Evolutionary conservation across 2,113 vertebrate genomes (phyloP).

Genomic region (Pomatorhinus ruficollis): DNA sequence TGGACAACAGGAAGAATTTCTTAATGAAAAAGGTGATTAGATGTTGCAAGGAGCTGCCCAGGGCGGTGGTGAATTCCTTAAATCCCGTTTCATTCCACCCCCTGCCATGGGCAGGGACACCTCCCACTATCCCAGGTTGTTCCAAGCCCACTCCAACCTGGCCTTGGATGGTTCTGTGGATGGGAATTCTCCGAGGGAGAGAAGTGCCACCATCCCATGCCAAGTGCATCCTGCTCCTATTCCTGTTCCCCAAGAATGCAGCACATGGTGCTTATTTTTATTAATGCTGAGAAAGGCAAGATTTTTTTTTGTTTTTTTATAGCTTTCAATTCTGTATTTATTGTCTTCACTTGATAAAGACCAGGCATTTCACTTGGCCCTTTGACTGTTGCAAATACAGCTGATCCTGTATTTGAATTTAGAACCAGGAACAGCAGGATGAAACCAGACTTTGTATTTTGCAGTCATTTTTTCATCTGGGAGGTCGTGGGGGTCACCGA

Average conservation of each 20-base stretch:
- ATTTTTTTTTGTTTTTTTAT: background rate
- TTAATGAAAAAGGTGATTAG: accelerated
- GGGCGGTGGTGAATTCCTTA: background rate
- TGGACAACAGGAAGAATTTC: background rate
- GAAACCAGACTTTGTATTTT: background rate
- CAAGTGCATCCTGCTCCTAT: background rate
- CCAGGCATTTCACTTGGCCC: background rate
- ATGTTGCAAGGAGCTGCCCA: background rate
- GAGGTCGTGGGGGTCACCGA: background rate
- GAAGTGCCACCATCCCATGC: background rate
- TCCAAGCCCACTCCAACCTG: accelerated
- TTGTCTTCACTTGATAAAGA: background rate
- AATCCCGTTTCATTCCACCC: background rate
- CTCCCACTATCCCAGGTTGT: background rate
- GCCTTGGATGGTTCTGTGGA: background rate
- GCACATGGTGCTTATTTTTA: background rate
- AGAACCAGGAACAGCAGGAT: background rate
- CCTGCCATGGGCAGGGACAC: background rate
- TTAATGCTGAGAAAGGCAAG: background rate
- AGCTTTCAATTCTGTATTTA: background rate
- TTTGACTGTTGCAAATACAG: background rate
- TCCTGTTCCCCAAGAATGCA: background rate
- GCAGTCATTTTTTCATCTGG: background rate
- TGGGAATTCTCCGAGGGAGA: background rate
- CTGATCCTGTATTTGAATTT: background rate